Base-by-base conservation (phyloP, 2,888 invertebrate genomes). In the Plebejus melissa region DNA sequence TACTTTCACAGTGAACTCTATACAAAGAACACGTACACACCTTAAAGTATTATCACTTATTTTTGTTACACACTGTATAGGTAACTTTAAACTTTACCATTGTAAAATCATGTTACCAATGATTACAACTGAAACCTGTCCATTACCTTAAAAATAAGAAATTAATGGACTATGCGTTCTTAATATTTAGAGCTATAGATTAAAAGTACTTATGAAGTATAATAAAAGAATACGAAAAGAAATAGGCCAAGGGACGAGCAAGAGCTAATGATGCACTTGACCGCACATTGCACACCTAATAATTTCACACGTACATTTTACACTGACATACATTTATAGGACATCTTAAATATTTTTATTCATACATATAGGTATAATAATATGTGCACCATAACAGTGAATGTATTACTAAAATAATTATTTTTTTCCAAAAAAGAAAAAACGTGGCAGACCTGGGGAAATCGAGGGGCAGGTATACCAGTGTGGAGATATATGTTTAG, bases 401-500 rank as follows among this genome's bases (percentile, higher is more conserved):
- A 91, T 91, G 90, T 86, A 82, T 87, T 88, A 91, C 93, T 91
- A 91, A 91, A 89, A 86, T 85, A 84, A 84, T 87, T 90, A 85
- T 90, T 93, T 92, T 94, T 86, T 94, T 94, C 93, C 93, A 94
- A 93, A 94, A 93, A 95, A 95, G 94, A 94, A 72, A 72, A 72
- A 95, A 94, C 95, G 95, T 92, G 95, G 94, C 93, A 96, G 97
- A 90, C 97, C 97, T 88, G 97, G 97, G 91, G 96, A 96, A 95
- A 94, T 97, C 94, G 87, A 95, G 94, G 96, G 96, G 93, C 97
- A 96, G 96, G 93, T 91, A 93, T 87, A 89, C 83, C 84, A 86
- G 91, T 92, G 93, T 92, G 92, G 82, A 88, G 87, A 84, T 91
- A 90, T 87, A 88, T 92, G 92, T 92, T 89, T 91, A 91, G 90